Percentiles rank a stretch among this genome's conserved stretches.
Conservation (phyloP, 2,888 invertebrate genomes). For the Phorcus lineatus region DNA sequence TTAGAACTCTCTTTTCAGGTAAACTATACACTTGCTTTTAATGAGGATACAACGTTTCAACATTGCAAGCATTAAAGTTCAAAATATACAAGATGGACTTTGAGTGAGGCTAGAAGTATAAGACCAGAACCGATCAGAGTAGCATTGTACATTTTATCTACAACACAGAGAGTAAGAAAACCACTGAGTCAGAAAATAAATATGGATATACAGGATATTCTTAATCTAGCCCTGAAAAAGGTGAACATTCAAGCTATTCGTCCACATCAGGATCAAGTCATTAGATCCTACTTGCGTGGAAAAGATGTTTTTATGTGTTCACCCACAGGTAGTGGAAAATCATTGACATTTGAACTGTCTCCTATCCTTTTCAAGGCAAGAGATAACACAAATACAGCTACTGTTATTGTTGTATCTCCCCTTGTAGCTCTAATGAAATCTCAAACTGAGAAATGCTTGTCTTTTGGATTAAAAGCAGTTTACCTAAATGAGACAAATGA, state of each 20-base stretch:
- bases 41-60: too few species aligned
- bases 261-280: background rate
- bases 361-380: background rate
- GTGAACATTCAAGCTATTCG: background rate
- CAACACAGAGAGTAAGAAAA: too few species aligned
- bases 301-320: background rate
- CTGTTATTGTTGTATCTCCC: conserved; percentile 20
- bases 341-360: background rate
- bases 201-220: background rate
- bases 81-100: too few species aligned
- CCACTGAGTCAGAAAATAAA: too few species aligned
- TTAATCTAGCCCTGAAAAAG: background rate
- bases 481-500: background rate
- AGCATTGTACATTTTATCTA: too few species aligned
- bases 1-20: too few species aligned
- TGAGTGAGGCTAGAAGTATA: too few species aligned
- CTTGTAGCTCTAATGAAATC: background rate
- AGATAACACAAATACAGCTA: background rate
- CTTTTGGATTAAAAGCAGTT: too few species aligned
- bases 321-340: background rate
- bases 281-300: background rate
- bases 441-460: background rate
- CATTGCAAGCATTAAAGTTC: too few species aligned
- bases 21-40: too few species aligned
- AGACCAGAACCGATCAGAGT: too few species aligned